Conservation (phyloP, 2,797 vertebrate species). For the Zonotrichia albicollis region DNA sequence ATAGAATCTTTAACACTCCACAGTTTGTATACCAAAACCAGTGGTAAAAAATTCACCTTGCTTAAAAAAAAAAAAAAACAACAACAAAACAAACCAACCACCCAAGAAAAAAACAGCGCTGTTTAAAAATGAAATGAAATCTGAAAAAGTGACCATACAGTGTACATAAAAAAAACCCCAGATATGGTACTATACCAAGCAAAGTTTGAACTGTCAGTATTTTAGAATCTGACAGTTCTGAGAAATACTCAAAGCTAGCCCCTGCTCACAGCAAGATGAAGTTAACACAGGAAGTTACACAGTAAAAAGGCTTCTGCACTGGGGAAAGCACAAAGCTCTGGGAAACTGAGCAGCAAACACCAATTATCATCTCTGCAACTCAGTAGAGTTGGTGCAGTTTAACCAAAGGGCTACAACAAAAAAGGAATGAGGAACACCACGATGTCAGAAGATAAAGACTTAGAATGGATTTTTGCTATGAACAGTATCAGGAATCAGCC, state of each 20-base stretch:
- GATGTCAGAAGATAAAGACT: neutral
- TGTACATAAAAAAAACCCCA: accelerated
- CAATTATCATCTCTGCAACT: neutral
- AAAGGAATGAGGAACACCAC: neutral
- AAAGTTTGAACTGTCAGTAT: neutral
- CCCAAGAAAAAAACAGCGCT: no score
- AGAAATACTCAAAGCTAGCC: neutral
- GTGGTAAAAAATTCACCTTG: neutral
- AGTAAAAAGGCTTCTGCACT: neutral
- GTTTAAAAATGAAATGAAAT: neutral
- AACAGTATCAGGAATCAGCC: neutral
- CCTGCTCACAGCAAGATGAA: neutral
- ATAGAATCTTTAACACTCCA: neutral
- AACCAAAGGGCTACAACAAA: neutral
- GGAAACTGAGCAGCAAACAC: neutral
- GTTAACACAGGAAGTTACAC: neutral
- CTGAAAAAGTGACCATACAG: neutral
- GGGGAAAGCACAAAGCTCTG: neutral
- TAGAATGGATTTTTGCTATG: accelerated
- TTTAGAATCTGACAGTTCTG: neutral
- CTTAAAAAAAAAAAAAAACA: neutral
- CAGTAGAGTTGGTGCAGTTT: neutral
- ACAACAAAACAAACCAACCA: no score
- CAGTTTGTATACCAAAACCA: neutral
- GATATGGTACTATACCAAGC: neutral